phyloP scores from a whole-genome alignment of 2,888 invertebrate species.

The Tachina grossa region DNA sequence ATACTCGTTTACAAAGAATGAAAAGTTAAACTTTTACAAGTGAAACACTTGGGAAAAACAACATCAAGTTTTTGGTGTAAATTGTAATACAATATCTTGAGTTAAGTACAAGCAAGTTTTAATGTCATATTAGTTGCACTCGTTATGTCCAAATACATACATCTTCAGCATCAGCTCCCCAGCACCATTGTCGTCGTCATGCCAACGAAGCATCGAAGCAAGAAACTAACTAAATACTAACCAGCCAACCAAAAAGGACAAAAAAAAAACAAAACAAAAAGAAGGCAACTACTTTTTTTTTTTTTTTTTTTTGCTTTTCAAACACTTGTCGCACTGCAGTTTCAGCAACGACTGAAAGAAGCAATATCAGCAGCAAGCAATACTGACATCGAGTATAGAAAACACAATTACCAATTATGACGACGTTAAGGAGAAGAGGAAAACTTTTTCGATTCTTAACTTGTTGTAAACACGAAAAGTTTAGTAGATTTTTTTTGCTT shows the following conservation, averaged over 20 bases:
- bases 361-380: slow-evolving; percentile 15
- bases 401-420: slow-evolving; percentile 70
- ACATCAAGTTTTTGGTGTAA: slow-evolving; percentile 68
- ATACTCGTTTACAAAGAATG: slow-evolving; percentile 41
- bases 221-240: slow-evolving; percentile 52
- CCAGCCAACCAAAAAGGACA: slow-evolving; percentile 36
- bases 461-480: slow-evolving; percentile 64
- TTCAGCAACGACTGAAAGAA: slow-evolving; percentile 29
- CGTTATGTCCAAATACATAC: slow-evolving; percentile 57
- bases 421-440: slow-evolving; percentile 50
- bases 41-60: slow-evolving; percentile 70
- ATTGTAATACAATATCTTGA: slow-evolving; percentile 69
- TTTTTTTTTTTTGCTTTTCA: slow-evolving; percentile 41
- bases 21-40: slow-evolving; percentile 65
- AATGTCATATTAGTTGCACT: slow-evolving; percentile 71
- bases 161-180: neutral
- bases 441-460: slow-evolving; percentile 66
- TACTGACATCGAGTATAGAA: slow-evolving; percentile 53
- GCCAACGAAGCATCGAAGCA: slow-evolving; percentile 36
- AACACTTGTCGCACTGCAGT: slow-evolving; percentile 71
- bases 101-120: slow-evolving; percentile 67
- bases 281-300: slow-evolving; percentile 40
- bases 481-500: slow-evolving; percentile 20
- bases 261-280: slow-evolving; percentile 1
- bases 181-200: neutral